These are phyloP conservation scores for Buathra laborator DNA, from an alignment of 2,888 invertebrate genomes.

Conservation along the genomic window DNA sequence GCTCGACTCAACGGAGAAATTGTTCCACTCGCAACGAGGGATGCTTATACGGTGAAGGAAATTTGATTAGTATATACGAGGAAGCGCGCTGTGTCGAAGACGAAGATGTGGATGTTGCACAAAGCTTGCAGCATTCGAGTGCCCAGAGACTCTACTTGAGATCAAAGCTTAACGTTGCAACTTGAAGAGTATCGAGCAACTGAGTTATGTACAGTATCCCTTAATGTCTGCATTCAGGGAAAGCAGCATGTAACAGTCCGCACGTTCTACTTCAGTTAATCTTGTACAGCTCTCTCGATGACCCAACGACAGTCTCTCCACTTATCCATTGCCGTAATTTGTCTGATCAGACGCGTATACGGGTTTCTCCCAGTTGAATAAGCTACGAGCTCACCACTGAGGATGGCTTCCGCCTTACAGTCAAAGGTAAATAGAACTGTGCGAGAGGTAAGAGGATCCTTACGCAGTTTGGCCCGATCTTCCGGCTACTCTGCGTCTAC, in stretches of 20 bases:
- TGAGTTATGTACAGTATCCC: not conserved
- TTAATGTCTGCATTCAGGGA: not conserved
- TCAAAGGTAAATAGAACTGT: slow-evolving; percentile 9
- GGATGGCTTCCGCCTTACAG: not conserved
- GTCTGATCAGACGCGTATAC: not conserved
- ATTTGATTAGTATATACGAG: not conserved
- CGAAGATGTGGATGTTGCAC: not conserved
- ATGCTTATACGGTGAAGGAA: not conserved
- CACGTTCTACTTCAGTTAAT: not conserved
- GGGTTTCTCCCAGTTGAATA: not conserved
- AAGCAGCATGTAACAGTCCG: not conserved
- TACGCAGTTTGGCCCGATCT: not conserved
- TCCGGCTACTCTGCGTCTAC: not conserved
- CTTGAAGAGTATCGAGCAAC: not conserved
- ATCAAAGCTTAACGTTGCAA: not conserved
- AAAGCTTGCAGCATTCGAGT: not conserved
- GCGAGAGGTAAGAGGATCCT: not conserved
- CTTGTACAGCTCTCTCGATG: not conserved
- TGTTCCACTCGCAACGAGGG: not conserved
- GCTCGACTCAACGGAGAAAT: not conserved
- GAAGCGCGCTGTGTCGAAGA: not conserved
- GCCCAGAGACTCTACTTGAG: not conserved
- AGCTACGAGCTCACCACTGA: not conserved
- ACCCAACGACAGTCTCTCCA: not conserved
- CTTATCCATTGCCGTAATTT: not conserved